Evolutionary conservation across 2,797 vertebrate genomes (phyloP).

Genomic region (Microctenopoma lineatum): DNA sequence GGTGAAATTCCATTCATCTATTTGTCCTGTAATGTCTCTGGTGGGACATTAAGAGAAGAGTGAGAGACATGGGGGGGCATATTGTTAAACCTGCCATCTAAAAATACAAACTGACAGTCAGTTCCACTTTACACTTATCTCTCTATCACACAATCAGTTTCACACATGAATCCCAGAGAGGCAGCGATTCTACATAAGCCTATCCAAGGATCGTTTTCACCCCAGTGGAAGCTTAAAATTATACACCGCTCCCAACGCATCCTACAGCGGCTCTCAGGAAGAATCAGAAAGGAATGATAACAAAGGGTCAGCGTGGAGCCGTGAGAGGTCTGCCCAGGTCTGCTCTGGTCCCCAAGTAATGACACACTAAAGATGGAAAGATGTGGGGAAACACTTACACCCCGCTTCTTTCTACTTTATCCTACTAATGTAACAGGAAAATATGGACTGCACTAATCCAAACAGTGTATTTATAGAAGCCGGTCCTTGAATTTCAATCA

Average conservation of each 20-base stretch:
- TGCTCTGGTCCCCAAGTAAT: not conserved
- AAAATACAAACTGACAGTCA: conserved; percentile 68
- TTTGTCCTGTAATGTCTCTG: conserved; percentile 37
- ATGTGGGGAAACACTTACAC: not conserved
- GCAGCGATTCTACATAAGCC: conserved; percentile 41
- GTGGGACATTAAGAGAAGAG: conserved; percentile 36
- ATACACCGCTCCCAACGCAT: conserved; percentile 39
- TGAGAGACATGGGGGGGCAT: conserved; percentile 43
- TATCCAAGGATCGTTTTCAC: conserved; percentile 55
- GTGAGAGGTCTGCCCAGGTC: conserved; percentile 36
- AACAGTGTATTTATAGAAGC: not conserved
- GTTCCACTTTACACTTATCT: conserved; percentile 62
- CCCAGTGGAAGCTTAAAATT: conserved; percentile 55
- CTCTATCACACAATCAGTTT: conserved; percentile 59
- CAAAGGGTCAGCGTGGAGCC: conserved; percentile 42
- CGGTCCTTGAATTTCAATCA: not conserved
- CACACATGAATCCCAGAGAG: conserved; percentile 62
- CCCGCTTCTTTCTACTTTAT: not conserved
- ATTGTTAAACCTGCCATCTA: conserved; percentile 65
- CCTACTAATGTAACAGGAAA: not conserved
- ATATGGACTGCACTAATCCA: not conserved
- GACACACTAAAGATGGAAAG: not conserved
- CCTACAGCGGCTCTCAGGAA: conserved; percentile 27
- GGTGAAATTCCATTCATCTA: conserved; percentile 43
- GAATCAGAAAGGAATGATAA: conserved; percentile 54